Evolutionary conservation across 2,113 vertebrate species (phyloP), one percentile per base, ranked within the genome.

Genomic region (Alligator mississippiensis): DNA sequence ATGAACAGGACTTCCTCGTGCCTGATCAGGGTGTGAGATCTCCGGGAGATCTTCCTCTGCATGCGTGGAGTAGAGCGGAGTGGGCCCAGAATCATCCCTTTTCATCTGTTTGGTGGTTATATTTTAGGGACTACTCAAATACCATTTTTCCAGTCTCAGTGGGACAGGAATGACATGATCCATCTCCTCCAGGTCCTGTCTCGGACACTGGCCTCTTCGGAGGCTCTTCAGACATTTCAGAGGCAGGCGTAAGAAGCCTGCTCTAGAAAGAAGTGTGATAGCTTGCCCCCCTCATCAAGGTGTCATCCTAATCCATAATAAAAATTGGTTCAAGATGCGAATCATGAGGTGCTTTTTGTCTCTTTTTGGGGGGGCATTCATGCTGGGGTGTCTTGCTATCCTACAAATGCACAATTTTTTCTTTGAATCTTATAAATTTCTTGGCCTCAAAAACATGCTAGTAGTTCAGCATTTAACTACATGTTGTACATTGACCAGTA

Each of bases 21-120:
- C 82, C 38, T 13, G 1, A 28, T 12, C 21, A 47, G 1, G 2
- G 27, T 0, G 4, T 14, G 38, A 25, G 70, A 24, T 16, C 55
- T 3, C 47, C 47, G 47, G 47, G 27, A 54, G 77, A 28, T 28
- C 10, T 55, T 58, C 54, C 85, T 64, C 5, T 30, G 22, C 2
- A 54, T 11, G 15, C 9, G 16, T 17, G 14, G 75, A n/a, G 9
- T 8, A 34, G 15, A 3, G 11, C 14, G 25, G 80, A 19, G 18
- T 15, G 14, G 59, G 24, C 3, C 8, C 14, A 28, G 11, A 55
- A 5, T 5, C 12, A 28, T 66, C n/a, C 28, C 27, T n/a, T 66
- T 66, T 47, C 47, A 30, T 3, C 57, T 27, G 34, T 0, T 0
- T 0, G 1, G 0, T 3, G 25, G 62, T 8, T 4, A 0, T 62